Percentiles rank a stretch among this genome's conserved stretches.
Evolutionary conservation across 2,888 invertebrate genomes (phyloP).

Genomic region (Sipha maydis): DNA sequence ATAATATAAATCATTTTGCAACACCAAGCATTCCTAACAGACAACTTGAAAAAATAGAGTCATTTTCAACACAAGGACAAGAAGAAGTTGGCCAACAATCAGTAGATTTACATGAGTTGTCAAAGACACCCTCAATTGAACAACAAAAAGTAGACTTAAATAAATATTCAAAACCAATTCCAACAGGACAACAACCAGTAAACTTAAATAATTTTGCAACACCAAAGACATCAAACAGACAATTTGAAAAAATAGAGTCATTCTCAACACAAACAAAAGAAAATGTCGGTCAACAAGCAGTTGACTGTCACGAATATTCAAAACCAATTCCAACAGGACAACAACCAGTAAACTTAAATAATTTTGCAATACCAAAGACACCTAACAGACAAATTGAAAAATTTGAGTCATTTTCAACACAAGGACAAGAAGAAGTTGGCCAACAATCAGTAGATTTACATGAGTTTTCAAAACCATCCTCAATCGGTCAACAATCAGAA

Average conservation of each 20-base stretch:
- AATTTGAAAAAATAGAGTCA: slow-evolving; percentile 7
- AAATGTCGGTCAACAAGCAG: background rate
- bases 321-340: slow-evolving; percentile 18
- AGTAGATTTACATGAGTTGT: background rate
- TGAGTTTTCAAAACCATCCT: background rate
- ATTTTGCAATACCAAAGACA: background rate
- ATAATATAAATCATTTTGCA: background rate
- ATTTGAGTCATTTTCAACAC: slow-evolving; percentile 21
- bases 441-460: slow-evolving; percentile 44
- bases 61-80: background rate
- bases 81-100: slow-evolving; percentile 34
- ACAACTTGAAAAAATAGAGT: background rate
- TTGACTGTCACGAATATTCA: background rate
- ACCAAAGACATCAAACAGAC: background rate
- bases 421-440: background rate
- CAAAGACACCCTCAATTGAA: background rate
- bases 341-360: background rate
- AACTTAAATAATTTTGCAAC: background rate
- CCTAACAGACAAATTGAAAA: slow-evolving; percentile 19
- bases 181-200: slow-evolving; percentile 1
- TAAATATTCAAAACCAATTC: background rate
- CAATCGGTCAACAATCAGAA: slow-evolving; percentile 28
- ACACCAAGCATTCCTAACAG: background rate
- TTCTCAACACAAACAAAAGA: background rate
- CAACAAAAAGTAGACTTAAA: slow-evolving; percentile 7